Base-by-base conservation (phyloP, 2,113 vertebrate genomes). In the Anser cygnoides region DNA sequence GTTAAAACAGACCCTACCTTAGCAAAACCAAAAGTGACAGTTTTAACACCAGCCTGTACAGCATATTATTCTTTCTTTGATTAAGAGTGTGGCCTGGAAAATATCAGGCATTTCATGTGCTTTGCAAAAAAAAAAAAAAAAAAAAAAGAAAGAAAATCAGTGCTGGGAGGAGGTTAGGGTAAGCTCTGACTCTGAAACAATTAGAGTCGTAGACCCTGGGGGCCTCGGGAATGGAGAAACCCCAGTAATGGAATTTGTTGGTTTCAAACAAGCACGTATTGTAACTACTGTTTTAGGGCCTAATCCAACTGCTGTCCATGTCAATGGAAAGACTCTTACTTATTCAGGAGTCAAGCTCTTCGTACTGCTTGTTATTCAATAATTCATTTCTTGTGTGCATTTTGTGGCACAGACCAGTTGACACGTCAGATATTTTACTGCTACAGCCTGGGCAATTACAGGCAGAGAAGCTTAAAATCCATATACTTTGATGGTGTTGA, bases 21-120 rank as follows among this genome's bases (percentile, higher is more conserved):
- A 58, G 80, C 65, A 90, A 90, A 90, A 75, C 54, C 90, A 90
- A 33, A 89, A 79, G 62, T 35, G 76, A 91, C 84, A 73, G 84
- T 58, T 90, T 92, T 87, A 94, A 87, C 21, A 0, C 91, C 78
- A 76, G 87, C 33, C 62, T 49, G 49, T 41, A 72, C 52, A 57
- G 57, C 76, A 10, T 52, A 58, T 83, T 72, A 57, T 33, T 95
- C 8, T 50, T 80, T 33, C 87, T 86, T 20, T 79, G 55, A 84
- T 75, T 92, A 72, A n/a, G 17, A 96, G 70, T 11, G 68, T 78
- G 86, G 89, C 80, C 95, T 93, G 95, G 93, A 84, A 96, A 95
- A 73, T 46, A 90, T 95, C 95, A 94, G 84, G 39, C 28, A 1
- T 95, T 95, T 90, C 39, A 90, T 61, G 71, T 1, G 1, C 74